A percentile compares a stretch with the other conserved stretches of the same genome.
Conservation (phyloP, 2,113 vertebrate genomes). For the Strix uralensis region DNA sequence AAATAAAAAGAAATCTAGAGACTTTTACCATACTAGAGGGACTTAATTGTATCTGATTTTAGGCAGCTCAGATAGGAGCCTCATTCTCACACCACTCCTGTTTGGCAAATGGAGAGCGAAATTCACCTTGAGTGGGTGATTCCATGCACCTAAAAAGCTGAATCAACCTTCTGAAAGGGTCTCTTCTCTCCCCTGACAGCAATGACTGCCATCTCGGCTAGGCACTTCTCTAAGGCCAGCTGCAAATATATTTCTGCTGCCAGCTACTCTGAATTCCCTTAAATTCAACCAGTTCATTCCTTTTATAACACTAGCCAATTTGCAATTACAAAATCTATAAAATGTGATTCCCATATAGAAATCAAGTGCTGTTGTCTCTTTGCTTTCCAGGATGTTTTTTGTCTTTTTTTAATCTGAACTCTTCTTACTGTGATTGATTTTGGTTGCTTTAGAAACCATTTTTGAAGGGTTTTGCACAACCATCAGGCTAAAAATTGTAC, state of each 20-base stretch:
- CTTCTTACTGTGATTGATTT: background rate
- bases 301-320: background rate
- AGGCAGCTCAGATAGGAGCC: background rate
- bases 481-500: background rate
- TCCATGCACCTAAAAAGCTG: background rate
- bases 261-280: background rate
- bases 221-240: background rate
- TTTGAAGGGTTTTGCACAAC: background rate
- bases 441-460: slow-evolving; percentile 5
- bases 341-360: background rate
- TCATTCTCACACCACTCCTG: background rate
- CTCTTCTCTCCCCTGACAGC: background rate
- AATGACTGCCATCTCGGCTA: background rate
- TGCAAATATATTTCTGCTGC: background rate
- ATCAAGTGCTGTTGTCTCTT: background rate
- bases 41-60: background rate
- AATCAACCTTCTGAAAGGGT: background rate
- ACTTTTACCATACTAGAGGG: background rate
- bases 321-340: background rate
- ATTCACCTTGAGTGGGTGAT: background rate
- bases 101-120: background rate
- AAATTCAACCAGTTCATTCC: background rate
- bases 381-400: background rate
- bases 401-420: background rate
- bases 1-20: background rate